phyloP scores from a whole-genome alignment of 2,888 invertebrate species.

The Agrochola lychnidis region DNA sequence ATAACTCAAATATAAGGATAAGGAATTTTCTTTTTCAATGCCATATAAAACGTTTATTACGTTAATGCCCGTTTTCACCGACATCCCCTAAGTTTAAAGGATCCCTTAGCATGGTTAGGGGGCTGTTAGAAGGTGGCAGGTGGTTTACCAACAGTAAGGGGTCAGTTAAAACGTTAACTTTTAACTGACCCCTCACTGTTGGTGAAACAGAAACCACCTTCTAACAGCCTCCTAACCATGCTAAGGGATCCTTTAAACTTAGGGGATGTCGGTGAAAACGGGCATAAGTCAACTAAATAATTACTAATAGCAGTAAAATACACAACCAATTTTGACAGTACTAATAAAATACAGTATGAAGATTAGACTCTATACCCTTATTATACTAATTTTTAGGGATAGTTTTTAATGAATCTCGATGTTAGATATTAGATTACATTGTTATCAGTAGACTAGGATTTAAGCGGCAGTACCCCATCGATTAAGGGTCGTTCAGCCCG shows the following conservation, averaged over 20 bases:
- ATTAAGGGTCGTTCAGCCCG: neutral
- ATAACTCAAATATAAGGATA: too few relatives aligned
- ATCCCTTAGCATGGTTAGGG: too few relatives aligned
- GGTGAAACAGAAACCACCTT: too few relatives aligned
- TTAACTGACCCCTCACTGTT: too few relatives aligned
- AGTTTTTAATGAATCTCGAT: neutral
- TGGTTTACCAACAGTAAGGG: too few relatives aligned
- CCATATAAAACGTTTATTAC: neutral
- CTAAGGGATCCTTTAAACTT: too few relatives aligned
- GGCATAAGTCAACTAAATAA: neutral
- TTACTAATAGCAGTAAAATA: neutral
- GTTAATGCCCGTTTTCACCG: too few relatives aligned
- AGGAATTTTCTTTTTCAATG: neutral
- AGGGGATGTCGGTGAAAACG: too few relatives aligned
- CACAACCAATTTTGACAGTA: constrained; percentile 5
- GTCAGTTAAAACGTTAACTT: too few relatives aligned
- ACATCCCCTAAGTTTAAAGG: too few relatives aligned
- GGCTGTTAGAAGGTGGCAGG: too few relatives aligned
- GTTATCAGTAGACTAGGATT: neutral
- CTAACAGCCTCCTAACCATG: too few relatives aligned
- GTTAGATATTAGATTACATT: neutral
- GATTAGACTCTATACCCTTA: neutral
- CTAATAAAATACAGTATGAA: neutral
- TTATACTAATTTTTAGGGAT: neutral
- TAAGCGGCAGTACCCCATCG: constrained; percentile 2